Base-by-base conservation (phyloP, 2,797 vertebrate genomes). In the Danio tinwini region DNA sequence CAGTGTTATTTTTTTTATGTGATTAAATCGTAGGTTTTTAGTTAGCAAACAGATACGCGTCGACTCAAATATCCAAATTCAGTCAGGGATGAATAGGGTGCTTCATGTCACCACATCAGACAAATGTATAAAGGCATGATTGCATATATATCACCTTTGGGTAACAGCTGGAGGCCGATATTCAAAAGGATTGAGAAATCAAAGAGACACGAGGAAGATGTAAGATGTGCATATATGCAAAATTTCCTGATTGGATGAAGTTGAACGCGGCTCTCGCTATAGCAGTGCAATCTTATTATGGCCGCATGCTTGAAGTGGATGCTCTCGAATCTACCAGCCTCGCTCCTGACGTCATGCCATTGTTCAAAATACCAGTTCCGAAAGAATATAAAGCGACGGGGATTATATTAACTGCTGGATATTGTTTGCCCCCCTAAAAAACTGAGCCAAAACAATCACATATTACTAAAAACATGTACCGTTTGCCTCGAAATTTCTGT, bases 61-160 rank as follows among this genome's bases (percentile, higher is more conserved):
- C 12, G 21, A 39, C 16, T 40, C 73, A 63, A 69, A 61, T 21
- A 4, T 12, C 40, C 17, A 6, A 12, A 40, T 13, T 39, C 16
- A 50, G 62, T 77, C 52, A 59, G 63, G 76, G 53, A 69, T 47
- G 64, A 61, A 58, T 42, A 39, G 29, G 37, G 44, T 40, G 12
- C 49, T 63, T 72, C 68, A 19, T 73, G 40, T 73, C 74, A 67
- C 56, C 65, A 63, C 68, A 62, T 63, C 58, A 45, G 39, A 63
- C 77, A 73, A 64, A 64, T 80, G 69, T 80, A 80, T 80, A 72
- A 73, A 80, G n/a, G 59, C 78, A 80, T 80, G 61, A 55, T 37
- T 65, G 68, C 69, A 80, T 56, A 73, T 71, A 52, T 55, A 80
- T 47, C 76, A 62, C 47, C 47, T 62, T 37, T 78, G 56, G 47